These are phyloP conservation scores for Irena cyanogastra DNA, from an alignment of 2,113 vertebrate species.

Conservation along the genomic window DNA sequence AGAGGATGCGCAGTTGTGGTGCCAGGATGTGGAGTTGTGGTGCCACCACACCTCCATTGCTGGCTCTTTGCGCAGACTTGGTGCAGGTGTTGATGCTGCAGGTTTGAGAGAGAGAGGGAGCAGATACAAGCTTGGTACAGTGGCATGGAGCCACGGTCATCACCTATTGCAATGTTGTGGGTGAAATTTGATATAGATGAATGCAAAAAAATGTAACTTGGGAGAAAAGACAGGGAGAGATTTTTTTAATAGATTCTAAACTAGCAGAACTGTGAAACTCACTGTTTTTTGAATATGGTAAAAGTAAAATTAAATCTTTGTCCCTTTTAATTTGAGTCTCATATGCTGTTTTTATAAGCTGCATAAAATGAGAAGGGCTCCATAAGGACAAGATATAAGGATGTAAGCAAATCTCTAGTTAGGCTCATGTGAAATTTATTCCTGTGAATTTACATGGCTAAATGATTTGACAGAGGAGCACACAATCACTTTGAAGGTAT, in stretches of 20 bases:
- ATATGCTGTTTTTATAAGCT: not conserved
- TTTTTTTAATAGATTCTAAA: not conserved
- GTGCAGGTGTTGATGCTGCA: not conserved
- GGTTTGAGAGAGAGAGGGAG: not conserved
- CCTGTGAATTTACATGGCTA: not conserved
- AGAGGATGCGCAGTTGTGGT: not conserved
- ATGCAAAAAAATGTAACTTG: not conserved
- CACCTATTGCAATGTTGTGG: not conserved
- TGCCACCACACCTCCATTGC: not conserved
- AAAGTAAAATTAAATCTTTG: not conserved
- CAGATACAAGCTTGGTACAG: not conserved
- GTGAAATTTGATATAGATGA: not conserved
- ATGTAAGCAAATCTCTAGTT: not conserved
- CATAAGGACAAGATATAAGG: not conserved
- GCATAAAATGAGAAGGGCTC: not conserved
- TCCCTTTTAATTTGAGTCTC: not conserved
- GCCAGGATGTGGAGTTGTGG: not conserved
- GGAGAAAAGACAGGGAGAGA: not conserved
- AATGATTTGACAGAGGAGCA: not conserved
- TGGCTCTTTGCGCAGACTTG: not conserved
- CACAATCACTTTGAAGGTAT: not conserved
- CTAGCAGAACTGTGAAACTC: not conserved
- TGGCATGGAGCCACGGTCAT: accelerated
- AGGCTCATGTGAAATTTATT: not conserved
- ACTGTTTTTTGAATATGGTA: not conserved